phyloP scores from a whole-genome alignment of 92 coral and sea anemone species.

The Chrysogorgia sp. region DNA sequence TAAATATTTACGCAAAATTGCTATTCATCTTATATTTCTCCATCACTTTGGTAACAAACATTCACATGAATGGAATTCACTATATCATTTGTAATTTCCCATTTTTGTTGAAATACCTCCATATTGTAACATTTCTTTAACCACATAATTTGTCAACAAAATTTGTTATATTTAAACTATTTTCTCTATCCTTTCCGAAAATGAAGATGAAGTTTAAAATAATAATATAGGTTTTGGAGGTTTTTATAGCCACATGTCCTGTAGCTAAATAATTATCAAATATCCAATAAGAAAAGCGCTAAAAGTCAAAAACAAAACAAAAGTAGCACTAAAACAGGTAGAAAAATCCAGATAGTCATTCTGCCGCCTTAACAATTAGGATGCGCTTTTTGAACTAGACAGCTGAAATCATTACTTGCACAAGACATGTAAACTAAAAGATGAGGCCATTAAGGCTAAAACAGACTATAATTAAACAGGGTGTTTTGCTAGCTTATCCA shows the following conservation, averaged over 20 bases:
- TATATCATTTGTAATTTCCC: conserved; percentile 6
- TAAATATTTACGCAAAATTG: too few species aligned
- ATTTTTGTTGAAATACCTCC: not conserved
- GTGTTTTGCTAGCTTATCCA: too few species aligned
- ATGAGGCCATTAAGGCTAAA: too few species aligned
- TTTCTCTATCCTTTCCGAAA: not conserved
- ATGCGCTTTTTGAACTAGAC: not conserved
- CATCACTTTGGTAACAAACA: too few species aligned
- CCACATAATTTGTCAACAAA: too few species aligned
- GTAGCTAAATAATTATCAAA: not conserved
- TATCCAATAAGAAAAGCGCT: conserved; percentile 8
- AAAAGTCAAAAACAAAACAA: not conserved
- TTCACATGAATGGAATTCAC: conserved; percentile 7
- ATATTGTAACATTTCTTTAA: too few species aligned
- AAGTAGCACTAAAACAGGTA: conserved; percentile 22
- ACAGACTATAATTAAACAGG: too few species aligned
- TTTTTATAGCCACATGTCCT: conserved; percentile 6
- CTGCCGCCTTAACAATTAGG: conserved; percentile 7
- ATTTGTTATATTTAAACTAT: not conserved
- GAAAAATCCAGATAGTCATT: not conserved
- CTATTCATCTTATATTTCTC: not conserved
- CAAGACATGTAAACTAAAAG: too few species aligned
- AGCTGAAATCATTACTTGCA: not conserved
- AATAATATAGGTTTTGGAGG: not conserved
- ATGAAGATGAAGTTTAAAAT: not conserved